Base-by-base conservation (phyloP, 2,888 invertebrate genomes). In the Drosophila mayaguana region DNA sequence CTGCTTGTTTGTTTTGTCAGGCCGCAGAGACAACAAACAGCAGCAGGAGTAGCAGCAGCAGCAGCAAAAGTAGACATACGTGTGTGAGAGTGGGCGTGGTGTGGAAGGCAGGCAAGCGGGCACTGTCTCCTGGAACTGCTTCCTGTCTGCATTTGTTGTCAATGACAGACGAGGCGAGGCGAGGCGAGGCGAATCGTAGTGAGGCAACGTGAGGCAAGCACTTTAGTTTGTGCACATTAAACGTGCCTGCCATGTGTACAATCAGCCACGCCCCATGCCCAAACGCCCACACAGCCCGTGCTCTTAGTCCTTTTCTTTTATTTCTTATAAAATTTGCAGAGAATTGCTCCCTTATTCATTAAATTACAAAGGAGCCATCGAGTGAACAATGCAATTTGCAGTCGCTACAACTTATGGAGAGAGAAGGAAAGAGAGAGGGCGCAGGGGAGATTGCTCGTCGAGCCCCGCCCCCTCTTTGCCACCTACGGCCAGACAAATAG, bases 321-420 rank as follows among this genome's bases (percentile, higher is more conserved):
- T 14, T 57, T 76, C 65, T 69, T 72, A 75, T 83, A 72, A 75
- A 82, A 81, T 78, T 81, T 78, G 53, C 22, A 75, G 72, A 60
- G 76, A 75, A 71, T 79, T 75, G 72, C 72, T 76, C 71, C 72
- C 73, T 76, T 83, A 83, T 83, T 78, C 81, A 83, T 83, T 83
- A 76, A 83, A 83, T 83, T 78, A 79, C 68, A 76, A 81, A 74
- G 67, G 22, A 64, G 32, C 42, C 40, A 51, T 59, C 51, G 65
- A 68, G 56, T 61, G 78, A 76, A 80, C 80, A 76, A 72, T 83
- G 85, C 78, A 82, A 75, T 85, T 84, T 73, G 62, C 78, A 57
- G 46, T 62, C 51, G 51, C 56, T 18, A 56, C 28, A 43, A 38
- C 12, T 28, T 16, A 28, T 36, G 3, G 7, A 14, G 7, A 1